Percentiles rank a stretch among this genome's conserved stretches.
These are phyloP conservation scores for Halcyon badia DNA, from an alignment of 2,797 vertebrate genomes.

Conservation along the genomic window DNA sequence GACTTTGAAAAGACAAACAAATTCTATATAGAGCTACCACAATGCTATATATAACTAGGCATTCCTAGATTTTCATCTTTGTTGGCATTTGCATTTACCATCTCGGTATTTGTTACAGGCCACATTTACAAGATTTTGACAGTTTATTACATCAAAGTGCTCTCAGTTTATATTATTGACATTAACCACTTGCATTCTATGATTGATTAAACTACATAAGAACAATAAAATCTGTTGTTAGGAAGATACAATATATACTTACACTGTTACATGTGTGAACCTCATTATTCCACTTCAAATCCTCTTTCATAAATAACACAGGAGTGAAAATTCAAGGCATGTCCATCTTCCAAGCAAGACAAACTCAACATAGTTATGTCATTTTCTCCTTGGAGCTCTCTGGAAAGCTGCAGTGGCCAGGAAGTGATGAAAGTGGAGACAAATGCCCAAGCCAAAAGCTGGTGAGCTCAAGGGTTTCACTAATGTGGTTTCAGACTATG, in stretches of 20 bases:
- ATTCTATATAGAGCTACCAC: neutral
- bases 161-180: neutral
- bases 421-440: neutral
- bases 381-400: neutral
- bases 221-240: neutral
- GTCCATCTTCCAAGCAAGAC: neutral
- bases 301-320: neutral
- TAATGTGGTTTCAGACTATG: neutral
- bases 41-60: neutral
- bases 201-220: neutral
- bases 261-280: neutral
- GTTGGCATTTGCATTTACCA: neutral
- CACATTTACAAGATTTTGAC: neutral
- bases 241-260: neutral
- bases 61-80: neutral
- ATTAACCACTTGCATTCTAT: neutral
- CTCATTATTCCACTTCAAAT: neutral
- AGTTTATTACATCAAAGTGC: neutral
- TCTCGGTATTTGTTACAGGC: neutral
- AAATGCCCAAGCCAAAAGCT: neutral
- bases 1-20: neutral
- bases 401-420: neutral
- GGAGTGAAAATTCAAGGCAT: neutral
- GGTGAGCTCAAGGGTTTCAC: neutral
- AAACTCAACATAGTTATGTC: neutral